phyloP scores from a whole-genome alignment of 2,797 vertebrate genomes.

The Cyclura pinguis region DNA sequence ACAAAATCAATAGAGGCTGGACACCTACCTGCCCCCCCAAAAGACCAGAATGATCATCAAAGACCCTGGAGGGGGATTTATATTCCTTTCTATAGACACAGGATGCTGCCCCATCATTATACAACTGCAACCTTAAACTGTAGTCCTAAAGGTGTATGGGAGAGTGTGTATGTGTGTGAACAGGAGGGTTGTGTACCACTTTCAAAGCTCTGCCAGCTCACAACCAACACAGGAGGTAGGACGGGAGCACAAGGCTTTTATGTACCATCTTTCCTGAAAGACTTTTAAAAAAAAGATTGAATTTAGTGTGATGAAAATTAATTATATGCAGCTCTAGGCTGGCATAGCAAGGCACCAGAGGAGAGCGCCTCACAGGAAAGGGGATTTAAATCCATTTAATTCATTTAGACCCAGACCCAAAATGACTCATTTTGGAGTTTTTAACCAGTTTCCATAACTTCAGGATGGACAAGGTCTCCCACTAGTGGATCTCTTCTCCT shows the following conservation, averaged over 20 bases:
- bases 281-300: not conserved
- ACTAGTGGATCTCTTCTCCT: not conserved
- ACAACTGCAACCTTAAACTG: not conserved
- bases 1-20: not conserved
- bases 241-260: not conserved
- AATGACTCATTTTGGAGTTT: not conserved
- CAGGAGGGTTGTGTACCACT: not conserved
- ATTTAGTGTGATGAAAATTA: not conserved
- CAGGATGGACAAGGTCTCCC: not conserved
- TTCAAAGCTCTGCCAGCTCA: not conserved
- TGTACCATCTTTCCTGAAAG: not conserved
- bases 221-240: not conserved
- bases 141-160: not conserved
- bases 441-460: not conserved
- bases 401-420: not conserved
- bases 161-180: not conserved
- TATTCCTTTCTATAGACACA: not conserved
- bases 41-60: not conserved
- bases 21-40: not conserved
- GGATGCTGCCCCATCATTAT: not conserved
- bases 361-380: not conserved
- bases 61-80: not conserved
- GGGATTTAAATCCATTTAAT: not conserved
- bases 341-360: not conserved
- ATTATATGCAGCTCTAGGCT: not conserved